These are phyloP conservation scores for Xestobium rufovillosum DNA, from an alignment of 2,888 invertebrate genomes.

Conservation along the genomic window DNA sequence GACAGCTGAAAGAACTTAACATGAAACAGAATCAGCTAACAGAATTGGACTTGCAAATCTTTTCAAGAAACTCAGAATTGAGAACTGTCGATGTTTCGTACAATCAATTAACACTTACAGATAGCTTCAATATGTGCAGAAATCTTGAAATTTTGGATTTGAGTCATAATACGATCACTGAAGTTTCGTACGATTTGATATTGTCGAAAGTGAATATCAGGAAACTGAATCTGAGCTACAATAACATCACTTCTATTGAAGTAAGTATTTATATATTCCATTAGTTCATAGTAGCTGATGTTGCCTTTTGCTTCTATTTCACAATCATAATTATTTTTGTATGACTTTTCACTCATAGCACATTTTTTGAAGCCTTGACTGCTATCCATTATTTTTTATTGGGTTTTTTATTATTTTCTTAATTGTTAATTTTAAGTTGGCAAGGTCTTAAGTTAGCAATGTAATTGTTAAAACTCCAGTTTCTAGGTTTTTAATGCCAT, in stretches of 20 bases:
- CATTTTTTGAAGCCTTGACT: too few species aligned
- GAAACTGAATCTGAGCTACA: constrained; percentile 48
- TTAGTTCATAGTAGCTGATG: too few species aligned
- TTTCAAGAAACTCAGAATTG: constrained; percentile 28
- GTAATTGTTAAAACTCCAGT: too few species aligned
- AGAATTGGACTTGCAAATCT: constrained; percentile 51
- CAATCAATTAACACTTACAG: constrained; percentile 21
- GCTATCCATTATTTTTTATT: too few species aligned
- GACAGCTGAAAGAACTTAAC: constrained; percentile 51
- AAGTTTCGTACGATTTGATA: not conserved
- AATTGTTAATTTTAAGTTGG: too few species aligned
- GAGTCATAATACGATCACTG: constrained; percentile 13
- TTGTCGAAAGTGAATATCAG: constrained; percentile 36
- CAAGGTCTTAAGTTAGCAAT: too few species aligned
- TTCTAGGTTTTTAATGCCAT: too few species aligned
- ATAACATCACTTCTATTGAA: constrained; percentile 49
- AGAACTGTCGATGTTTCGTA: constrained; percentile 18
- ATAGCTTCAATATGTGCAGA: not conserved
- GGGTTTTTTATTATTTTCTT: too few species aligned
- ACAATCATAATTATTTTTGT: too few species aligned
- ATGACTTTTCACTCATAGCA: too few species aligned
- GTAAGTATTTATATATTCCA: too few species aligned
- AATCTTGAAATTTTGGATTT: constrained; percentile 9
- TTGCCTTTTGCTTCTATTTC: too few species aligned
- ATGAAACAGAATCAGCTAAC: constrained; percentile 58